Percentiles rank a stretch among this genome's conserved stretches.
phyloP scores from a whole-genome alignment of 2,797 vertebrate genomes.

The Danio albolineatus region DNA sequence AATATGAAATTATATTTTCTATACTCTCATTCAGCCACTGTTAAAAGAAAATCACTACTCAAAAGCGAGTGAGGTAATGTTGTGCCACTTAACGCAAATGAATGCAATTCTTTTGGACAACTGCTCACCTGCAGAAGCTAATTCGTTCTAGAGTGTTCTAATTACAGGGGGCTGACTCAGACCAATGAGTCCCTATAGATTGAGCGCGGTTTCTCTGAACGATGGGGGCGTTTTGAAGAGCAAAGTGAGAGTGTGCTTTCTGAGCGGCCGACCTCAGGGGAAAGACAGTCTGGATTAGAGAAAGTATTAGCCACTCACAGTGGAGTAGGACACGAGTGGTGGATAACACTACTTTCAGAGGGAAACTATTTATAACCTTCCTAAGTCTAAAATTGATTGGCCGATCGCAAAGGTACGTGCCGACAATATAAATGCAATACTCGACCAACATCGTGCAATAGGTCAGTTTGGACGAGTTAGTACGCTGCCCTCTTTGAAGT shows the following conservation, averaged over 20 bases:
- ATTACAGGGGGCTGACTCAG: constrained; percentile 44
- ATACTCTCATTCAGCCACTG: not conserved
- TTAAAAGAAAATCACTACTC: not conserved
- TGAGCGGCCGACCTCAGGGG: constrained; percentile 5
- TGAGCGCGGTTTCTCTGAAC: constrained; percentile 20
- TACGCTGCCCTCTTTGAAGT: constrained; percentile 21
- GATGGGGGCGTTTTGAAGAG: constrained; percentile 18
- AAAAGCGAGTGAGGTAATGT: not conserved
- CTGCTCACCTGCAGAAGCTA: constrained; percentile 31
- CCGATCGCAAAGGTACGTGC: not conserved
- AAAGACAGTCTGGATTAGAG: constrained; percentile 16
- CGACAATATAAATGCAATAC: constrained; percentile 12
- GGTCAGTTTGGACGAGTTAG: constrained; percentile 3
- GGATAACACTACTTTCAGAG: not conserved
- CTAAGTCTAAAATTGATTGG: constrained; percentile 24
- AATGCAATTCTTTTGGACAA: constrained; percentile 37
- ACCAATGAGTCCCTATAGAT: constrained; percentile 39
- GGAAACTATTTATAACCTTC: not conserved
- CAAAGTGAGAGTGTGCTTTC: constrained; percentile 9
- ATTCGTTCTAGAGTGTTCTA: constrained; percentile 49
- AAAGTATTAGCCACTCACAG: constrained; percentile 8
- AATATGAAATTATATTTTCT: not conserved
- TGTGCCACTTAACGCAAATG: not conserved
- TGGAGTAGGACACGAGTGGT: not conserved
- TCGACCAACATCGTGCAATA: constrained; percentile 5